Conservation (phyloP, 2,113 vertebrate species). For the Ammodytes marinus region DNA sequence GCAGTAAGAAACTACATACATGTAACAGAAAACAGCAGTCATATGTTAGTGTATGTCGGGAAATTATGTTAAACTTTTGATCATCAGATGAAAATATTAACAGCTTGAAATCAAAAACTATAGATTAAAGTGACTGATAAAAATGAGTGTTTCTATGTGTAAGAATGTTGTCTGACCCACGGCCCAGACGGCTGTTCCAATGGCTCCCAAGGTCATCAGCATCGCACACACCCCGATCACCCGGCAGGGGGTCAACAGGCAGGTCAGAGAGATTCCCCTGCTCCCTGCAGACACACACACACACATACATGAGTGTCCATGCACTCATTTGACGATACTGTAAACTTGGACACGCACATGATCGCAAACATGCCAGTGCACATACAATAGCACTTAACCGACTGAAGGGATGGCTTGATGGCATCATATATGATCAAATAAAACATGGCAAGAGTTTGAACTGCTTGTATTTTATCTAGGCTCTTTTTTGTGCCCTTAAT, state of each 20-base stretch:
- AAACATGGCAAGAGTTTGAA: not conserved
- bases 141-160: not conserved
- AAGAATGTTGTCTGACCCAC: slow-evolving; percentile 79
- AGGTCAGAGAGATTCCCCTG: slow-evolving; percentile 80
- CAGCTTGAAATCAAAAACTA: not conserved
- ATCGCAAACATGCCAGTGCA: not conserved
- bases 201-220: slow-evolving; percentile 80
- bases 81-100: not conserved
- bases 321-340: not conserved
- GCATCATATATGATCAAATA: not conserved
- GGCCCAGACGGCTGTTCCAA: slow-evolving; percentile 85
- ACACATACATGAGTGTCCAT: not conserved
- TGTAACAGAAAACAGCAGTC: slow-evolving; percentile 5
- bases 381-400: not conserved
- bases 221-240: slow-evolving; percentile 75
- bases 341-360: not conserved
- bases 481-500: slow-evolving; percentile 1
- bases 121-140: not conserved
- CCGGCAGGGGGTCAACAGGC: slow-evolving; percentile 82
- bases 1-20: slow-evolving; percentile 78
- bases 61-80: not conserved
- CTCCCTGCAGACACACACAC: slow-evolving; percentile 71
- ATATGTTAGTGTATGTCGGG: not conserved
- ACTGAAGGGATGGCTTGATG: not conserved
- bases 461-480: not conserved